Conservation (phyloP, 2,113 vertebrate species). For the Gymnocephalus cernua region DNA sequence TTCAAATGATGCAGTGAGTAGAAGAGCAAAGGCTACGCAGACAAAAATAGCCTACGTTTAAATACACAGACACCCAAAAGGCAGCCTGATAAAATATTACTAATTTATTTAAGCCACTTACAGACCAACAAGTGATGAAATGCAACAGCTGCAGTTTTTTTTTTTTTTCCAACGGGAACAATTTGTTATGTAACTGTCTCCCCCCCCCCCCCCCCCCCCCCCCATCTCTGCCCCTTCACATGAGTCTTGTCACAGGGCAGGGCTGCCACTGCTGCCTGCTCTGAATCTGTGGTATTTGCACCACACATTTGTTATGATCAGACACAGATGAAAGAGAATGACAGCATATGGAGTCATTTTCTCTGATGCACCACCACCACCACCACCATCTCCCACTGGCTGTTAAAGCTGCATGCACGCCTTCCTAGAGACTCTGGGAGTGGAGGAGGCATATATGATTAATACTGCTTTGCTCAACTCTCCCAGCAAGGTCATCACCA, state of each 20-base stretch:
- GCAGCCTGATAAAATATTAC: not conserved
- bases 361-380: constrained; percentile 39
- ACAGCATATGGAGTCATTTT: constrained; percentile 65
- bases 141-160: not conserved
- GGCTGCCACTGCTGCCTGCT: constrained; percentile 34
- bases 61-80: not conserved
- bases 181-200: constrained; percentile 65
- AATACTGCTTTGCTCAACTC: constrained; percentile 63
- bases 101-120: constrained; percentile 6
- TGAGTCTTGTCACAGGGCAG: constrained; percentile 54
- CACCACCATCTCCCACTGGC: constrained; percentile 23
- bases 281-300: constrained; percentile 46
- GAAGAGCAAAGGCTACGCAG: not conserved
- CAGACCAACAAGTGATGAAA: constrained; percentile 15
- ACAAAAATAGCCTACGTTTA: not conserved
- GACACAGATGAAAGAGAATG: constrained; percentile 52
- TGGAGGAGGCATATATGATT: constrained; percentile 60
- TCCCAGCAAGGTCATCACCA: constrained; percentile 69
- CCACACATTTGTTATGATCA: constrained; percentile 36
- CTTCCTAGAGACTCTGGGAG: constrained; percentile 43
- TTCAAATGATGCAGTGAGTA: not conserved
- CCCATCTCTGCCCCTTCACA: constrained; percentile 25
- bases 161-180: constrained; percentile 11
- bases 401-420: constrained; percentile 57
- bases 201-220: not conserved